Evolutionary conservation across 1,140 invertebrate genomes (phyloP).

Genomic region (Cherax quadricarinatus): DNA sequence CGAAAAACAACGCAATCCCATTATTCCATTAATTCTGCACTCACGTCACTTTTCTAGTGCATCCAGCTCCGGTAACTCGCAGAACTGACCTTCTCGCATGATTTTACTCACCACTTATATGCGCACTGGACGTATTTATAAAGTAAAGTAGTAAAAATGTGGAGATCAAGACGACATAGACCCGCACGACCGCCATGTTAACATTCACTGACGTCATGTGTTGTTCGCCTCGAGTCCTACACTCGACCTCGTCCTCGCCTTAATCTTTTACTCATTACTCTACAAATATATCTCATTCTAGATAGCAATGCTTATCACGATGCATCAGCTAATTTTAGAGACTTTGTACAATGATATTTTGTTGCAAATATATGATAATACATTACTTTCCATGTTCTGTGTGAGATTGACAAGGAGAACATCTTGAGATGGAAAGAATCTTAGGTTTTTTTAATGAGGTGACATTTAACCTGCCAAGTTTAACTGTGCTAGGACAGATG

Average conservation of each 20-base stretch:
- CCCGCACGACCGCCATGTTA: background rate
- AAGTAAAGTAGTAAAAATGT: background rate
- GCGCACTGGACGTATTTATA: background rate
- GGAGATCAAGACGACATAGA: background rate
- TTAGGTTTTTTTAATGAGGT: background rate
- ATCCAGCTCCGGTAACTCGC: background rate
- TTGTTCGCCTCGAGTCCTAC: background rate
- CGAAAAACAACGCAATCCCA: background rate
- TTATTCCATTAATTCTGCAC: background rate
- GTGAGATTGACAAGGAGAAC: background rate
- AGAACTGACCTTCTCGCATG: background rate
- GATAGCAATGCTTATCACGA: background rate
- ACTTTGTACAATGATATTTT: too few relatives aligned
- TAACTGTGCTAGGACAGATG: background rate
- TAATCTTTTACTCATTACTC: background rate
- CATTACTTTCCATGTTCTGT: background rate
- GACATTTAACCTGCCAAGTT: background rate
- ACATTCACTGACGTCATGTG: conserved; percentile 3
- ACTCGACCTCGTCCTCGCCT: background rate
- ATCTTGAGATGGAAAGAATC: background rate
- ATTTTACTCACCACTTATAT: conserved; percentile 15
- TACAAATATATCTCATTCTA: background rate
- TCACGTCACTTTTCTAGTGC: background rate
- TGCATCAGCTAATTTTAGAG: too few relatives aligned
- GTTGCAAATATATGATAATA: background rate